phyloP scores from a whole-genome alignment of 1,140 invertebrate species.

The Drosophila aff. region DNA sequence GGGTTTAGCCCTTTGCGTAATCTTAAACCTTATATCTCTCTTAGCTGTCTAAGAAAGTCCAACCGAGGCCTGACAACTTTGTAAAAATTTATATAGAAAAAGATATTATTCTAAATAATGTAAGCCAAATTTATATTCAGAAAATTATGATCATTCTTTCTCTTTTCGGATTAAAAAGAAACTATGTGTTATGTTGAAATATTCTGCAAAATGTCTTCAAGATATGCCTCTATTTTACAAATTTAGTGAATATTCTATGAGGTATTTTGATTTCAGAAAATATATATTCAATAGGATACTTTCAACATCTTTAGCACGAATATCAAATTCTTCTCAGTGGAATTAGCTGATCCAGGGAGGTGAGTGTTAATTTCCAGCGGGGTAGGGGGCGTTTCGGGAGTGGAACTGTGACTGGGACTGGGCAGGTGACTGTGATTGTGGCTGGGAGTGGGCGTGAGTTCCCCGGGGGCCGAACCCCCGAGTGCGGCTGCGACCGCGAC shows the following conservation, averaged over 20 bases:
- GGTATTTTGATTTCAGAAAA: background rate
- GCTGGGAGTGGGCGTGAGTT: conserved; percentile 49
- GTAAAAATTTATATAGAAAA: no score
- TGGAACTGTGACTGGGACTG: conserved; percentile 25
- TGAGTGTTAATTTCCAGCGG: conserved; percentile 66
- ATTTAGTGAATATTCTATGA: no score
- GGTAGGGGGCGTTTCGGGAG: conserved; percentile 16
- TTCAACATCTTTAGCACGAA: background rate
- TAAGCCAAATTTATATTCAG: background rate
- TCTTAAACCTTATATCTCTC: no score
- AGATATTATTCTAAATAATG: no score
- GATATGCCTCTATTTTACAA: no score
- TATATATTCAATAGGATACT: background rate
- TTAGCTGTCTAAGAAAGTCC: no score
- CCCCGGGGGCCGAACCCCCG: conserved; percentile 19
- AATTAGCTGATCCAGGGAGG: conserved; percentile 21
- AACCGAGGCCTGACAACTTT: no score
- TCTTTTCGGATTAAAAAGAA: background rate
- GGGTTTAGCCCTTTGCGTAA: background rate
- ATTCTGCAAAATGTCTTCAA: no score
- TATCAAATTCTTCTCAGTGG: conserved; percentile 1
- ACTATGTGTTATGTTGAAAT: background rate
- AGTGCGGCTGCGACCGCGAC: conserved; percentile 10
- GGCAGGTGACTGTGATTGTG: conserved; percentile 5
- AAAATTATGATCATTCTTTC: background rate